phyloP scores from a whole-genome alignment of 2,888 invertebrate species.

The Escarpia spicata region DNA sequence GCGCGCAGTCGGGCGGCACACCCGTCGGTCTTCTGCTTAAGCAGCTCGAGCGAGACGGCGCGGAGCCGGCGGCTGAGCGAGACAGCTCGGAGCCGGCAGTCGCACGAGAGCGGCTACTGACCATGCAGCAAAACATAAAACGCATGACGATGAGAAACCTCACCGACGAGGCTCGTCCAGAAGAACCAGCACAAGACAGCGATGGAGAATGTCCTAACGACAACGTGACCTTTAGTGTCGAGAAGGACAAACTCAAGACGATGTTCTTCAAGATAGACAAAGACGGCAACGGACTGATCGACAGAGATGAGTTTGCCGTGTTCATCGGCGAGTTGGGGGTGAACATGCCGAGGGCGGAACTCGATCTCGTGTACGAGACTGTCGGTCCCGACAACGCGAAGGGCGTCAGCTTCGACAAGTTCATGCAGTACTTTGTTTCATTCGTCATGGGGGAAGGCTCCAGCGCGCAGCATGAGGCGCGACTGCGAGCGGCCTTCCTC shows the following conservation, averaged over 20 bases:
- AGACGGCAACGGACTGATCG: slow-evolving; percentile 41
- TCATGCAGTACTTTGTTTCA: slow-evolving; percentile 38
- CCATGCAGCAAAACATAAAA: background rate
- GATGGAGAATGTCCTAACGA: slow-evolving; percentile 18
- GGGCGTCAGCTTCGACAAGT: slow-evolving; percentile 38
- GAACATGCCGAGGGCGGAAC: slow-evolving; percentile 35
- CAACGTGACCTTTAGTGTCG: slow-evolving; percentile 20
- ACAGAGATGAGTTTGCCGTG: slow-evolving; percentile 37
- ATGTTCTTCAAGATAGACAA: slow-evolving; percentile 40
- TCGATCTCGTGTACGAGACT: slow-evolving; percentile 34
- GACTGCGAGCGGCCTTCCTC: slow-evolving; percentile 39
- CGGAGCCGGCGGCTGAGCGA: background rate
- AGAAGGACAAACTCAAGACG: slow-evolving; percentile 39
- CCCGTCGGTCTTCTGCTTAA: slow-evolving; percentile 29
- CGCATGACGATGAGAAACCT: background rate
- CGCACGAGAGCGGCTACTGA: background rate
- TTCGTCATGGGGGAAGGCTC: slow-evolving; percentile 35
- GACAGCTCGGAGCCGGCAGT: background rate
- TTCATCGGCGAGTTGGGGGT: slow-evolving; percentile 39
- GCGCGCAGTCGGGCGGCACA: background rate
- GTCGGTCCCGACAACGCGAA: slow-evolving; percentile 33
- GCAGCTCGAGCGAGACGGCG: background rate
- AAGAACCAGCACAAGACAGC: background rate
- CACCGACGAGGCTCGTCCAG: background rate
- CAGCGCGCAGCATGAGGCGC: slow-evolving; percentile 27